Base-by-base conservation (phyloP, 1,140 invertebrate species). In the Bombus soroeensis region DNA sequence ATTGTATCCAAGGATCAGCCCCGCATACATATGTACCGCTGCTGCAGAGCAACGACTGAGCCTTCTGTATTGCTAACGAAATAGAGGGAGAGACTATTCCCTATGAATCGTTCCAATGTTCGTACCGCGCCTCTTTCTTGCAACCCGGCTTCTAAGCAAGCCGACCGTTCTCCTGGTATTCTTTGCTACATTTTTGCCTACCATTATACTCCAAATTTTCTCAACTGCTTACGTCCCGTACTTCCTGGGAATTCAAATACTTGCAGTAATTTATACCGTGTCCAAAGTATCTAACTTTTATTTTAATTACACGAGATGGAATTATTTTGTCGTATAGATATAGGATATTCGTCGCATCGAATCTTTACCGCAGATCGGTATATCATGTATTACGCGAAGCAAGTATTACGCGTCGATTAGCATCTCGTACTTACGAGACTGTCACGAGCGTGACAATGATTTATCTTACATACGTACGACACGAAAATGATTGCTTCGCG, bases 1-100 rank as follows among this genome's bases (percentile, higher is more conserved):
- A 89, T 91, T 91, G 90, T 91, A 91, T 87, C 90, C 90, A 84
- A 90, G 77, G 79, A 90, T 91, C 89, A 75, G 77, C 89, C 87
- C 84, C 83, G 78, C 57, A 77, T 64, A 41, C 76, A 81, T 88
- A 75, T 72, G 79, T 85, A 71, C 86, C 86, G 70, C 72, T 85
- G 89, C 43, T 90, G 87, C 89, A 90, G 87, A 90, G 89, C 89
- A 88, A 90, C 89, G 89, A 90, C 83, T 73, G 71, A 72, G 72
- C 77, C 64, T 79, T 81, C 74, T 83, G 83, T 88, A 88, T 88
- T 89, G 87, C 84, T 89, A 86, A 88, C 86, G 89, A 90, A 90
- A 90, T 86, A 90, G 78, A 66, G 89, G 83, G 88, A 84, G 82
- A 81, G 71, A 85, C 80, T 87, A 74, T 90, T 89, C 78, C 53